Conservation (phyloP, 2,888 invertebrate species). For the Drosophila villosipedis region DNA sequence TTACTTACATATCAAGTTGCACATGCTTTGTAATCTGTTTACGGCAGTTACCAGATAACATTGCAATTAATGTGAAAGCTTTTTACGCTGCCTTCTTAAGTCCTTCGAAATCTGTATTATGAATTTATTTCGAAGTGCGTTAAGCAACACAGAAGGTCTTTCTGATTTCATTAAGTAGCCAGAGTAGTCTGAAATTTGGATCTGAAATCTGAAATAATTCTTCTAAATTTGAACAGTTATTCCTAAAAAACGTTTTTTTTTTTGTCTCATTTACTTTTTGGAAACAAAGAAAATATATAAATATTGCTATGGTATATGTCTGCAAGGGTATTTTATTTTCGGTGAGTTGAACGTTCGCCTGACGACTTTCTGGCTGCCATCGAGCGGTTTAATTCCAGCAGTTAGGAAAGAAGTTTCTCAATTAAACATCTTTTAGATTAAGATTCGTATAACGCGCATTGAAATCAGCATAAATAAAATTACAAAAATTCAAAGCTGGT, state of each 20-base stretch:
- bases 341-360: neutral
- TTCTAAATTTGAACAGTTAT: too few relatives aligned
- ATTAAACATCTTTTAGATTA: slow-evolving; percentile 51
- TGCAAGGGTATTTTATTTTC: slow-evolving; percentile 1
- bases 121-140: slow-evolving; percentile 12
- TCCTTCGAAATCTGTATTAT: slow-evolving; percentile 1
- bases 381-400: slow-evolving; percentile 14
- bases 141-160: neutral
- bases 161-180: neutral
- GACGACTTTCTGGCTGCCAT: slow-evolving; percentile 1
- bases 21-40: slow-evolving; percentile 58
- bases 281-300: neutral
- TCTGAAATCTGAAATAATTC: neutral
- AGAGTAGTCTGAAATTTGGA: neutral
- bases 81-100: slow-evolving; percentile 49
- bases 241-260: neutral
- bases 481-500: slow-evolving; percentile 54
- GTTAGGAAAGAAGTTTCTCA: slow-evolving; percentile 53
- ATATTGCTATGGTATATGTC: neutral
- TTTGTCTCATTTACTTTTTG: neutral
- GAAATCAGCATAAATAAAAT: slow-evolving; percentile 76
- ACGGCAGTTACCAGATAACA: slow-evolving; percentile 59
- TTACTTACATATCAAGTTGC: slow-evolving; percentile 28
- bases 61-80: slow-evolving; percentile 82
- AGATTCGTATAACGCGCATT: slow-evolving; percentile 23